Percentiles rank a stretch among this genome's conserved stretches.
Conservation (phyloP, 2,888 invertebrate genomes). For the Leptopilina drosophilae region DNA sequence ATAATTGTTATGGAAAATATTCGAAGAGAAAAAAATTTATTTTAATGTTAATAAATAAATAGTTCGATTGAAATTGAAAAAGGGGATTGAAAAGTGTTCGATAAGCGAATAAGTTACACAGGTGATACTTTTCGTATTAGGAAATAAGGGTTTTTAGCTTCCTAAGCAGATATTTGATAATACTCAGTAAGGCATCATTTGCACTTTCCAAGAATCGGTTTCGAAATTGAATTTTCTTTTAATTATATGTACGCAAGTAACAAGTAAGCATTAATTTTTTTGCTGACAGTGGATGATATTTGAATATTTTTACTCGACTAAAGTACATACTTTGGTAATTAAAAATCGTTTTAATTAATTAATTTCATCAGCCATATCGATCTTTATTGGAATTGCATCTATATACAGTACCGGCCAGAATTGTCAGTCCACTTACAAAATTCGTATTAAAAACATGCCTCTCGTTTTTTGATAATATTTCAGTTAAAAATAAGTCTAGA, state of each 20-base stretch:
- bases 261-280: constrained; percentile 12
- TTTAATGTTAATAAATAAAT: too few relatives aligned
- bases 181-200: neutral
- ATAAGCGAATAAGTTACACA: neutral
- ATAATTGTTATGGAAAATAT: too few relatives aligned
- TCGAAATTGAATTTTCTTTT: constrained; percentile 26
- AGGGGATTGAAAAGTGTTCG: too few relatives aligned
- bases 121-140: neutral
- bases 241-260: constrained; percentile 7
- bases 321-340: neutral
- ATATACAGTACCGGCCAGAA: too few relatives aligned
- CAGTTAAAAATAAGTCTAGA: too few relatives aligned
- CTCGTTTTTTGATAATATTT: too few relatives aligned
- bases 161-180: neutral
- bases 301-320: neutral
- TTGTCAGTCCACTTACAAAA: too few relatives aligned
- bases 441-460: too few relatives aligned
- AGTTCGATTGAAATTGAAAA: too few relatives aligned
- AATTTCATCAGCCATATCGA: too few relatives aligned
- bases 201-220: neutral
- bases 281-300: neutral
- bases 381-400: too few relatives aligned
- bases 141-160: constrained; percentile 11
- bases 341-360: neutral
- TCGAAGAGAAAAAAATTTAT: too few relatives aligned